Base-by-base conservation (phyloP, 2,797 vertebrate genomes). In the Megalops cyprinoides region DNA sequence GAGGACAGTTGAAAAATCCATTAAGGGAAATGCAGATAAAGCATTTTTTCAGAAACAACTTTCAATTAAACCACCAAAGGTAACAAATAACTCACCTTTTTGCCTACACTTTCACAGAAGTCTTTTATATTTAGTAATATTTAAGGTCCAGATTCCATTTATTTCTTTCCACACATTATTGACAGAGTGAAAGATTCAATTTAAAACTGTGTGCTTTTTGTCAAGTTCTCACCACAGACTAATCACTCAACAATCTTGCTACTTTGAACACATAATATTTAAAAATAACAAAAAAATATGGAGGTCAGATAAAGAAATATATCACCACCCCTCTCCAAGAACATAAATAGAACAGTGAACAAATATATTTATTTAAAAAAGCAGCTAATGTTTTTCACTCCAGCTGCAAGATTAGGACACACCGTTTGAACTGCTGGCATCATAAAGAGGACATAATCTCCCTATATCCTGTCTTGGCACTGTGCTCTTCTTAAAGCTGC, bases 1-100 rank as follows among this genome's bases (percentile, higher is more conserved):
- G 31, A 20, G 62, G 31, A 31, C 39, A 56, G 71, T n/a, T 37
- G 51, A 60, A 28, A 80, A 74, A 69, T n/a, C 67, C 53, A 34
- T n/a, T 53, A 62, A 48, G 25, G 25, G 3, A n/a, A 79, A 25
- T 71, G 31, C n/a, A n/a, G 28, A 4, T 6, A n/a, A 10, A 71
- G 48, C 77, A 23, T 20, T 60, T 37, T 28, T 53, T 34, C 31
- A 49, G 15, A 56, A 39, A 76, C 28, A 51, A 18, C 44, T 34
- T 78, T 67, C 10, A 49, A 51, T 73, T 20, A 28, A 44, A 31
- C 51, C 56, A 28, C 10, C 10, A 31, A 31, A 34, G 2, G 34
- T 31, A 34, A 31, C 9, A 69, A 69, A 1, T 42, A 37, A 69
- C 65, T 39, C 34, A 5, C 15, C 14, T 39, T 18, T 4, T 9